Evolutionary conservation across 2,113 vertebrate genomes (phyloP).

Genomic region (Leucopsar rothschildi): DNA sequence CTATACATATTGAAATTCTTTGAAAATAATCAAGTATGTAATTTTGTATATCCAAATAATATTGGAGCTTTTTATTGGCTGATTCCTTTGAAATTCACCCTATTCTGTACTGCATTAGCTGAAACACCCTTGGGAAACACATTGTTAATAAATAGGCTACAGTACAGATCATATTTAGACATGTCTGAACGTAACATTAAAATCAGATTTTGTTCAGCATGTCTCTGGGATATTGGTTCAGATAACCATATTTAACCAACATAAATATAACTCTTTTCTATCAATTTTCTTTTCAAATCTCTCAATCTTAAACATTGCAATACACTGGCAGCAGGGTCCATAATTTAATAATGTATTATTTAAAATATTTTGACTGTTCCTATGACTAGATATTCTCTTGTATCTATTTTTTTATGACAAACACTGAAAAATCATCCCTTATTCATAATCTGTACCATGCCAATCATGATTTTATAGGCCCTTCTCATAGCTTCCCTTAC

Average conservation of each 20-base stretch:
- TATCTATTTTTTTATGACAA: not conserved
- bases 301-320: not conserved
- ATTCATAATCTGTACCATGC: not conserved
- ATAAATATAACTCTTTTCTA: not conserved
- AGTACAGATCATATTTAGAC: not conserved
- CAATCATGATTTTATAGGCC: not conserved
- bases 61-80: not conserved
- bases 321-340: not conserved
- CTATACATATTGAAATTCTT: not conserved
- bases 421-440: not conserved
- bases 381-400: not conserved
- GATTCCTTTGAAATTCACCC: not conserved
- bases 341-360: not conserved
- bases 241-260: not conserved
- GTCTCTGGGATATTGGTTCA: not conserved
- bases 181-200: not conserved
- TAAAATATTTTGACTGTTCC: not conserved
- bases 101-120: not conserved
- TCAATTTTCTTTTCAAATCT: not conserved
- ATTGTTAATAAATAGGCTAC: not conserved
- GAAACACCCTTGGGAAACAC: not conserved
- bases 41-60: not conserved
- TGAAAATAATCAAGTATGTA: not conserved
- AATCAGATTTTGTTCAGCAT: not conserved
- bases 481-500: not conserved